Evolutionary conservation across 2,888 invertebrate genomes (phyloP).

Genomic region (Kryphioiulus occultus): DNA sequence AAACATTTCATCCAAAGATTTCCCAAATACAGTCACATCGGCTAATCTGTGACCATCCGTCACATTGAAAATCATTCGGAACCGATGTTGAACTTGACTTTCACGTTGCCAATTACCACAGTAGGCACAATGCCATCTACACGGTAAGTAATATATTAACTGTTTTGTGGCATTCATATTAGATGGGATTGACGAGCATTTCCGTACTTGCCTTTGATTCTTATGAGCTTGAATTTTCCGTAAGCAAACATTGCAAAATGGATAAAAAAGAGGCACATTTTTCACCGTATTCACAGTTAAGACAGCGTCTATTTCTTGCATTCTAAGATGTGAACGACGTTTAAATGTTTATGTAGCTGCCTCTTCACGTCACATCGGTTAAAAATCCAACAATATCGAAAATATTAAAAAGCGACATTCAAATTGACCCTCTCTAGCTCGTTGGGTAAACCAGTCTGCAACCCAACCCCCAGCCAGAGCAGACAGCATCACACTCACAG

Average conservation of each 20-base stretch:
- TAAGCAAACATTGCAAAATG: not conserved
- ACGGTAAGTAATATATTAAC: too few relatives aligned
- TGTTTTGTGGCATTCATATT: too few relatives aligned
- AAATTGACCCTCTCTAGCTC: too few relatives aligned
- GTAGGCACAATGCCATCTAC: not conserved
- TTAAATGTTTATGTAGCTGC: too few relatives aligned
- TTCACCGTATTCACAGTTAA: not conserved
- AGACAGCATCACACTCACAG: too few relatives aligned
- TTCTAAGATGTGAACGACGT: not conserved
- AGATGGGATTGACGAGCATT: not conserved
- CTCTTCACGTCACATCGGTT: too few relatives aligned
- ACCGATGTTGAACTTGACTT: not conserved
- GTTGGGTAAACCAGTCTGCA: too few relatives aligned
- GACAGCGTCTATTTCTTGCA: not conserved
- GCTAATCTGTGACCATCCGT: not conserved
- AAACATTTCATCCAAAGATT: not conserved
- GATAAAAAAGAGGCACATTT: not conserved
- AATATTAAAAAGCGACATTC: too few relatives aligned
- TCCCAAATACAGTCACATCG: conserved; percentile 1
- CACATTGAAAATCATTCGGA: not conserved
- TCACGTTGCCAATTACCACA: conserved; percentile 9
- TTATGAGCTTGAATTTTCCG: not conserved
- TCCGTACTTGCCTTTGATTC: not conserved
- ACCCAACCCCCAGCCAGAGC: too few relatives aligned
- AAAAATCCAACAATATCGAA: too few relatives aligned